Evolutionary conservation across 2,113 vertebrate genomes (phyloP).

Genomic region (Sphaerodactylus townsendi): DNA sequence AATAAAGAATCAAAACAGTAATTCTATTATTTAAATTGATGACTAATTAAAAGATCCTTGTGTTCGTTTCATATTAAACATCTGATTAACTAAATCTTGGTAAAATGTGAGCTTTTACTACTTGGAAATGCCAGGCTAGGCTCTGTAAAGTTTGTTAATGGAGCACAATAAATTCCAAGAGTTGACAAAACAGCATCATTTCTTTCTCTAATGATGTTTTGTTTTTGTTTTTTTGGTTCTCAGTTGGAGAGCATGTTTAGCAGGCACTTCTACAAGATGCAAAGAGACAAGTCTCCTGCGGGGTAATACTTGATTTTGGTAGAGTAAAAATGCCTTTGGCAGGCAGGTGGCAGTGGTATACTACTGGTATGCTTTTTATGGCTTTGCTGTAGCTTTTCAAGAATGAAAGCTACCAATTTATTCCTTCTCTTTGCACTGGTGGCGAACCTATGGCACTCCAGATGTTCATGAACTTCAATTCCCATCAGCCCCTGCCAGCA

Average conservation of each 20-base stretch:
- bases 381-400: not conserved
- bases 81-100: not conserved
- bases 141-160: not conserved
- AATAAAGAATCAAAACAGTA: too few relatives aligned
- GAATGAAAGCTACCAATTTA: not conserved
- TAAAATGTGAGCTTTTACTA: not conserved
- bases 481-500: too few relatives aligned
- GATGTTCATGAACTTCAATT: too few relatives aligned
- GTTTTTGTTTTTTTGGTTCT: not conserved
- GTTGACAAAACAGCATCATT: not conserved
- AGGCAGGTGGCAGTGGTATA: conserved; percentile 19
- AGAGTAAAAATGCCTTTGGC: not conserved
- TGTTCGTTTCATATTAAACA: not conserved
- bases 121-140: not conserved
- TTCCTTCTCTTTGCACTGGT: too few relatives aligned
- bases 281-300: not conserved
- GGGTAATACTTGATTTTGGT: not conserved
- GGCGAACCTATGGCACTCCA: too few relatives aligned
- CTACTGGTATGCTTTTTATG: not conserved
- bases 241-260: not conserved
- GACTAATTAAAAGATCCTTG: not conserved
- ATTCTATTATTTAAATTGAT: not conserved
- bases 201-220: not conserved
- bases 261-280: not conserved
- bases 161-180: not conserved